Evolutionary conservation across 2,797 vertebrate genomes (phyloP), one percentile per base, ranked within the genome.

Genomic region (Ctenochaetus hawaiiensis): DNA sequence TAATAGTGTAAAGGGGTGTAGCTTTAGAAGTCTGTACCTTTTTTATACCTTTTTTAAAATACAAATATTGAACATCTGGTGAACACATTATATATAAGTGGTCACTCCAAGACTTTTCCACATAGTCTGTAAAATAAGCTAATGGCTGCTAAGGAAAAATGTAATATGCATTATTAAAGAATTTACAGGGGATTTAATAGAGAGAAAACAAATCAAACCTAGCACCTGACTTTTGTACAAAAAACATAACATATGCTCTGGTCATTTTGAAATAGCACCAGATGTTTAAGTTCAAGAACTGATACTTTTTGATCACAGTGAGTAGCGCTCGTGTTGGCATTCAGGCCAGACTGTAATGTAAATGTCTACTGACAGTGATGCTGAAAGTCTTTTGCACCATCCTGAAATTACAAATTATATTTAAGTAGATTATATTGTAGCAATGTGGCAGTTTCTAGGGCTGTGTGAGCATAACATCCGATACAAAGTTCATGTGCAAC

Each of bases 21-120:
- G 56, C 39, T 78, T 72, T 23, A 49, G 20, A 37, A 80, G 17
- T 49, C 65, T 11, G 30, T 56, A 70, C 54, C 44, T 54, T 80
- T 75, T 75, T 30, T 30, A 77, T 61, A 72, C 60, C 54, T 78
- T 73, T 76, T 87, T 86, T 65, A 18, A 80, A 81, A 85, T 48
- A 73, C 26, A 78, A 80, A 87, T 82, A 90, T 78, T 63, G 56
- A 84, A 91, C 91, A 93, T 94, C 91, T 94, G 90, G 80, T 66
- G 80, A 91, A 89, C 83, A 91, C 81, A 83, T 94, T 89, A 34
- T 70, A 74, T 57, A 75, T 71, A 80, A 79, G 74, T 75, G 77
- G 80, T 83, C 59, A 76, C 67, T 84, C 59, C 53, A 54, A 66
- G 72, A 84, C 75, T 83, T 86, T 87, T 89, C 84, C 80, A 80